Conservation (phyloP, 2,797 vertebrate species). For the Tenualosa thibaudeaui region DNA sequence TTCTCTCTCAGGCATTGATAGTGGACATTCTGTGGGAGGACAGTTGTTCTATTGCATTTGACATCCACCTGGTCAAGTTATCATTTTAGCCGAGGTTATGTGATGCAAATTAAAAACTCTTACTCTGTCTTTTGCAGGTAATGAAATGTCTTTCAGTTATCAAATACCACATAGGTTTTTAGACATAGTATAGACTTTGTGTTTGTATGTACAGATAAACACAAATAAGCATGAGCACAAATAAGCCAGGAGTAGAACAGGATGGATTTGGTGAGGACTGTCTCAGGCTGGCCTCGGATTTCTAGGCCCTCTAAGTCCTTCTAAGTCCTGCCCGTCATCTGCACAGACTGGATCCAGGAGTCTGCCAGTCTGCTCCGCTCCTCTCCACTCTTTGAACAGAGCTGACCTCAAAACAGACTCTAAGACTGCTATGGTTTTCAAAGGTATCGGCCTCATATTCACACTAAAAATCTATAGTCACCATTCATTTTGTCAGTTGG, state of each 20-base stretch:
- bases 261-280: neutral
- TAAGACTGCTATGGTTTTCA: neutral
- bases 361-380: slow-evolving; percentile 66
- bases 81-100: neutral
- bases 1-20: neutral
- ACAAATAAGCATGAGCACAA: neutral
- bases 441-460: neutral
- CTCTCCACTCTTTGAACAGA: slow-evolving; percentile 67
- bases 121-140: neutral
- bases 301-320: neutral
- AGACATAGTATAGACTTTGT: neutral
- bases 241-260: neutral
- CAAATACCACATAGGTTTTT: neutral
- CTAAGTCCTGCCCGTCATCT: slow-evolving; percentile 50
- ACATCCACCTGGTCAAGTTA: neutral
- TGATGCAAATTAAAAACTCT: slow-evolving; percentile 6
- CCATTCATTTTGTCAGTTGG: no score
- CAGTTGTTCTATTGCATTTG: neutral
- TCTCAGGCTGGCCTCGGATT: neutral
- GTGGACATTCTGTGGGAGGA: neutral
- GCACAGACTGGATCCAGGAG: slow-evolving; percentile 64
- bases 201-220: no score
- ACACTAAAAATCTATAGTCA: neutral
- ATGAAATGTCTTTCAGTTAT: neutral
- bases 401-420: slow-evolving; percentile 70